Base-by-base conservation (phyloP, 2,888 invertebrate genomes). In the Deilephila porcellus region DNA sequence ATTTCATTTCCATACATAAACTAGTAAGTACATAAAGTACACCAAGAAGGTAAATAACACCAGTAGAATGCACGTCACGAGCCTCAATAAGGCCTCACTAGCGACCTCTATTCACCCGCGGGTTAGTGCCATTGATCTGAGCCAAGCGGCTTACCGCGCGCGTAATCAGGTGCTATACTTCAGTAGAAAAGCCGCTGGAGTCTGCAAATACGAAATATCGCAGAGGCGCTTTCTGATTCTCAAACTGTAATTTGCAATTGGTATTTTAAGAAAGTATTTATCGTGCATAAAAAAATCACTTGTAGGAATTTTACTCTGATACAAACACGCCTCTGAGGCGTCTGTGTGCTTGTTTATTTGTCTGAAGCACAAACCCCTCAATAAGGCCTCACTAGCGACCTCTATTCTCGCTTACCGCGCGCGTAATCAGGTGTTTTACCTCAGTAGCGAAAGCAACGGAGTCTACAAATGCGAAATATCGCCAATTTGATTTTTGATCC, bases 101-200 rank as follows among this genome's bases (percentile, higher is more conserved):
- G 45, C 45, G 45, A 45, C 45, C 45, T 45, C 45, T 45, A 45
- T 45, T 45, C 45, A 45, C 45, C 45, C 45, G n/a, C n/a, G 63
- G 45, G 14, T 14, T 45, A 45, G 17, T 45, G 14, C 45, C 52
- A 67, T 67, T 67, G 52, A 67, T 52, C 34, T 37, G 56, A 52
- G 67, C 37, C 34, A 34, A 52, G 25, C 17, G 67, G 67, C 67
- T 67, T 67, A 67, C 67, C 25, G 67, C 52, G 63, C 14, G 5
- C 63, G 20, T 67, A 67, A 52, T 67, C 67, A 67, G 52, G 52
- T 67, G 45, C 45, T 52, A 52, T n/a, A 62, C 7, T 14, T 19
- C 25, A 45, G 11, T 5, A 17, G 32, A 20, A 25, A 52, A 52
- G 32, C n/a, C 37, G 11, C 37, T 11, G 63, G 37, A 37, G 37